These are phyloP conservation scores for Pogoniulus pusillus DNA, from an alignment of 2,797 vertebrate genomes.

Conservation along the genomic window DNA sequence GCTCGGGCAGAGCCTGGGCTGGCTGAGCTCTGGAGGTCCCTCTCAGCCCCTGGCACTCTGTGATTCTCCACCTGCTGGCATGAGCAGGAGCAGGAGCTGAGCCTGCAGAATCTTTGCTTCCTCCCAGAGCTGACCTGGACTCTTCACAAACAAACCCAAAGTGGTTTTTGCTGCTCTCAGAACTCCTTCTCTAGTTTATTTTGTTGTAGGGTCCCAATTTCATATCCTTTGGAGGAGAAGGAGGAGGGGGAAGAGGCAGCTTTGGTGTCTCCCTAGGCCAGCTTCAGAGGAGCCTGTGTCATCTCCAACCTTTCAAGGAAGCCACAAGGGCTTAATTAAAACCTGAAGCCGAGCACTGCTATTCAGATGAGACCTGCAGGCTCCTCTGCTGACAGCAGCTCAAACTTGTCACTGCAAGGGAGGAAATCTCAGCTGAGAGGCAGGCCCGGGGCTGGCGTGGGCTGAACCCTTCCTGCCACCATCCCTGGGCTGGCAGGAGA, in stretches of 20 bases:
- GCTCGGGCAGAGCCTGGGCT: too few species aligned
- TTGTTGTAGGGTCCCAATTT: background rate
- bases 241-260: slow-evolving; percentile 34
- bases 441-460: background rate
- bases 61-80: too few species aligned
- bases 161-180: background rate
- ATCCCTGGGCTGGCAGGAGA: background rate
- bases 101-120: background rate
- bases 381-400: slow-evolving; percentile 61
- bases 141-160: background rate
- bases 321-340: slow-evolving; percentile 81
- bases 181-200: background rate
- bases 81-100: too few species aligned
- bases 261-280: slow-evolving; percentile 72
- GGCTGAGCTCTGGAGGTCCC: too few species aligned
- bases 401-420: slow-evolving; percentile 53
- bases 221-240: slow-evolving; percentile 56
- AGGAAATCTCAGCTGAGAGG: slow-evolving; percentile 28
- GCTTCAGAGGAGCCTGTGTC: slow-evolving; percentile 73
- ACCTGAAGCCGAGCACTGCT: slow-evolving; percentile 66
- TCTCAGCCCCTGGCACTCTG: too few species aligned
- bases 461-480: background rate
- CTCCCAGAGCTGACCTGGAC: background rate
- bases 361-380: slow-evolving; percentile 66
- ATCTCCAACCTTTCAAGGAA: slow-evolving; percentile 78